phyloP scores from a whole-genome alignment of 2,113 vertebrate genomes.

The Tragelaphus strepsiceros region DNA sequence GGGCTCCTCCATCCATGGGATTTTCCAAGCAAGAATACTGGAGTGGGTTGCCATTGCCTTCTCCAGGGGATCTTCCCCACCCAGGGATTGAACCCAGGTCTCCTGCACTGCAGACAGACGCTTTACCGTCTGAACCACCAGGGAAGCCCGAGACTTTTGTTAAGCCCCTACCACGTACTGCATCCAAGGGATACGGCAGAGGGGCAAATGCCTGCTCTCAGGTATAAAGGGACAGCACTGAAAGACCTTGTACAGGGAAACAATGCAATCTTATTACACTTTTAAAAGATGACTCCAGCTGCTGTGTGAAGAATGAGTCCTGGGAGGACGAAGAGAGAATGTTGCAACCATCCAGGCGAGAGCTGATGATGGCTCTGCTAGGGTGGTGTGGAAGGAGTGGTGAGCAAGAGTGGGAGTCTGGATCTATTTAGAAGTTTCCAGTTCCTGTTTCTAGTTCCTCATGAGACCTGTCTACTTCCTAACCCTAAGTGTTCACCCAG shows the following conservation, averaged over 20 bases:
- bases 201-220: not conserved
- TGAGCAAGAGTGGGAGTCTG: not conserved
- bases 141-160: not conserved
- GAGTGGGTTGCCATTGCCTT: not conserved
- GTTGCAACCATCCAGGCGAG: not conserved
- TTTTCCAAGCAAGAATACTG: not conserved
- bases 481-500: not conserved
- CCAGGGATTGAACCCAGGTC: not conserved
- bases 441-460: constrained; percentile 68
- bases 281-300: not conserved
- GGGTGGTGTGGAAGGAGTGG: not conserved
- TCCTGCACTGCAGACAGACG: not conserved
- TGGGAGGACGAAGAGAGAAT: not conserved
- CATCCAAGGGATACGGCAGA: not conserved
- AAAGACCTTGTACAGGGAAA: not conserved
- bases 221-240: not conserved
- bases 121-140: not conserved
- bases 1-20: not conserved
- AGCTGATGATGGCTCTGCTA: not conserved
- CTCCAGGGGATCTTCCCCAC: not conserved
- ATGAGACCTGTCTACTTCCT: not conserved
- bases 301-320: not conserved
- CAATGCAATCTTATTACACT: not conserved
- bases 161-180: not conserved
- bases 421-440: constrained; percentile 30